Conservation (phyloP, 2,797 vertebrate genomes). For the Ispidina picta region DNA sequence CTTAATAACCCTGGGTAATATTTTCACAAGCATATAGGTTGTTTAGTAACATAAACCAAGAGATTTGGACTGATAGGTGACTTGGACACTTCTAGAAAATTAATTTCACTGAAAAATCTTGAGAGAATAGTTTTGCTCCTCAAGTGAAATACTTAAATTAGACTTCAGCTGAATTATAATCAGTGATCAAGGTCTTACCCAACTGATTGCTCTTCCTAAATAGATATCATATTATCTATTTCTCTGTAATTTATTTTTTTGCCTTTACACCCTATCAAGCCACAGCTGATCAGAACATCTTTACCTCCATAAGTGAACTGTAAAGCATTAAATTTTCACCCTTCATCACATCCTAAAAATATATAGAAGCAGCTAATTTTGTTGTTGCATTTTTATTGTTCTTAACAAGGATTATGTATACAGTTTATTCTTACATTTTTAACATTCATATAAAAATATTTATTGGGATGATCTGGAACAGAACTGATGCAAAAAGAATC, state of each 20-base stretch:
- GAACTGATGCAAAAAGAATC: not conserved
- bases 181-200: not conserved
- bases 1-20: not conserved
- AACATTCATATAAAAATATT: not conserved
- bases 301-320: constrained; percentile 6
- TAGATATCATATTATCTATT: not conserved
- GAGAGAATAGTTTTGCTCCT: not conserved
- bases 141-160: constrained; percentile 12
- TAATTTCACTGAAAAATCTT: not conserved
- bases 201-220: not conserved
- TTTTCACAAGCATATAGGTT: not conserved
- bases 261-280: not conserved
- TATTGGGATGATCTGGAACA: not conserved
- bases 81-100: not conserved
- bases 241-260: constrained; percentile 16
- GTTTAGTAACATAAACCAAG: not conserved
- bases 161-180: constrained; percentile 18
- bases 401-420: not conserved
- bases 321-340: not conserved
- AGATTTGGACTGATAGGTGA: not conserved
- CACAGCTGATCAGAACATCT: constrained; percentile 5
- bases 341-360: not conserved
- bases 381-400: not conserved
- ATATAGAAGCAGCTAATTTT: not conserved
- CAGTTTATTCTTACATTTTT: not conserved